These are phyloP conservation scores for Athalia rosae DNA, from an alignment of 2,888 invertebrate genomes.

Conservation along the genomic window DNA sequence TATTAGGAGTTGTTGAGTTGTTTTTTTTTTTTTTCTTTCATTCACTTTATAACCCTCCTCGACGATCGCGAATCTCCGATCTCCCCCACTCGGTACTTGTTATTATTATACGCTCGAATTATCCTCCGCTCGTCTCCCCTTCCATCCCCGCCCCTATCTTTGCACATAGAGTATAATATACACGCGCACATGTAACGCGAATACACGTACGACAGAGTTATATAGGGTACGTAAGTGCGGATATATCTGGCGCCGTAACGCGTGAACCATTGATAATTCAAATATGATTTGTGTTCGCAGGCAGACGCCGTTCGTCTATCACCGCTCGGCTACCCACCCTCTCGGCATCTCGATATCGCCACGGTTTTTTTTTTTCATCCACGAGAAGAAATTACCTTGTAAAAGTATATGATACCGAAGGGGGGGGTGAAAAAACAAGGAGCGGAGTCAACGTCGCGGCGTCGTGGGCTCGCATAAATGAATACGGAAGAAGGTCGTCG, in stretches of 20 bases:
- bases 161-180: neutral
- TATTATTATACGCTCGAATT: neutral
- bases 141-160: neutral
- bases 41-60: slow-evolving; percentile 36
- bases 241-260: slow-evolving; percentile 26
- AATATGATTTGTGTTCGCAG: slow-evolving; percentile 59
- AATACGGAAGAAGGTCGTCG: slow-evolving; percentile 8
- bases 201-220: neutral
- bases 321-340: too few relatives aligned
- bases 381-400: neutral
- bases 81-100: neutral
- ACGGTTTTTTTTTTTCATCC: neutral
- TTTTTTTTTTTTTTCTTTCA: slow-evolving; percentile 23
- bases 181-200: neutral
- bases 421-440: slow-evolving; percentile 4
- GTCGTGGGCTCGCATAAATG: slow-evolving; percentile 32
- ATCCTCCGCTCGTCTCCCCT: slow-evolving; percentile 31
- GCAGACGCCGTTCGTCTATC: slow-evolving; percentile 51
- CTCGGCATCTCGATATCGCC: too few relatives aligned
- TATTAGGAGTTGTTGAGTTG: too few relatives aligned
- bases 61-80: slow-evolving; percentile 55
- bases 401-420: neutral
- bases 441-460: neutral
- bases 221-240: slow-evolving; percentile 1
- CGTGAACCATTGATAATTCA: slow-evolving; percentile 56